Base-by-base conservation (phyloP, 2,113 vertebrate genomes). In the Laterallus jamaicensis region DNA sequence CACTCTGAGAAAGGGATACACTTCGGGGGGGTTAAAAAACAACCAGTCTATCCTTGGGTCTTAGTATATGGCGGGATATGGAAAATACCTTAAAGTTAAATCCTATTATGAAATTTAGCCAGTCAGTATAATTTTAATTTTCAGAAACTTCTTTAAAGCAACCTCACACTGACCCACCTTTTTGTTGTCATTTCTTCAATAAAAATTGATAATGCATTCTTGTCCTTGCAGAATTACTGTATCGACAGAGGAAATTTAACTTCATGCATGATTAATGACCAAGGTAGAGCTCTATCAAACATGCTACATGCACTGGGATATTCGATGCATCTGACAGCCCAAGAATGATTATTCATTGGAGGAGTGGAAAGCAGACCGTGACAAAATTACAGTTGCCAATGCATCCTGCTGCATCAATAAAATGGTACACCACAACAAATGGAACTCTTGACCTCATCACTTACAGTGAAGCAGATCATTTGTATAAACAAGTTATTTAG, bases 401-500 rank as follows among this genome's bases (percentile, higher is more conserved):
- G 69, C 32, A 82, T 83, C 86, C 86, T 58, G 74, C 77, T 1
- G 2, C 94, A 62, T 95, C 91, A 24, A 50, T 78, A 58, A 71
- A 56, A 71, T 8, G 54, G 77, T 54, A 69, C 18, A 15, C 6
- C 14, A 26, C 91, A 59, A 87, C 84, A 82, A 95, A 96, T 15
- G 63, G 50, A 66, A 22, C 75, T 82, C 87, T 15, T 79, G 93
- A 95, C 91, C 95, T 82, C 89, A 69, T 85, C 62, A 11, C 81
- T 91, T 91, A 76, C 59, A 47, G 11, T 3, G 32, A 26, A 79
- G 66, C 78, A 37, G 84, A 96, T 85, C 74, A 90, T 95, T 94
- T 92, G 81, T 92, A 95, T 90, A 91, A 95, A 87, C 94, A 94
- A 85, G 89, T 95, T 91, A 86, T 95, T 93, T 40, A 44, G 84